Percentiles rank a stretch among this genome's conserved stretches.
These are phyloP conservation scores for Plectrocnemia conspersa DNA, from an alignment of 1,140 invertebrate species.

Conservation along the genomic window DNA sequence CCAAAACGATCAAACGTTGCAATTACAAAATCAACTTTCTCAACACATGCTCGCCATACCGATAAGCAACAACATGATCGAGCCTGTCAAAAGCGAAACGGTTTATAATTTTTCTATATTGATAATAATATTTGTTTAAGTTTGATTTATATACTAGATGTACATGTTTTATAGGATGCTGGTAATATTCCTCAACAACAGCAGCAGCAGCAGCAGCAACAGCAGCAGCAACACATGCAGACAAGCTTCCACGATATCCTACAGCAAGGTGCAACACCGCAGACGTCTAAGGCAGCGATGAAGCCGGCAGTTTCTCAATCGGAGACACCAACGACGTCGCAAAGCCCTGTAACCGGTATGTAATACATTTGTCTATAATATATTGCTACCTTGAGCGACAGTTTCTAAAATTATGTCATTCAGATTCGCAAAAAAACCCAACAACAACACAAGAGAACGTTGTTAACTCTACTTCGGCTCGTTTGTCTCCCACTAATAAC, in stretches of 20 bases:
- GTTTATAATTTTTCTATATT: too few relatives aligned
- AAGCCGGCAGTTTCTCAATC: slow-evolving; percentile 22
- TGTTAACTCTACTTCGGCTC: slow-evolving; percentile 22
- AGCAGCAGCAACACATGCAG: slow-evolving; percentile 51
- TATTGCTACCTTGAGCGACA: too few relatives aligned
- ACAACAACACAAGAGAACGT: slow-evolving; percentile 24
- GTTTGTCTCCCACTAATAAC: slow-evolving; percentile 19
- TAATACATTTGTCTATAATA: not conserved
- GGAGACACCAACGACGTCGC: slow-evolving; percentile 20
- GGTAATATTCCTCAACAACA: too few relatives aligned
- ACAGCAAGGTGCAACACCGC: slow-evolving; percentile 29
- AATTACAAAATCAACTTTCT: slow-evolving; percentile 31
- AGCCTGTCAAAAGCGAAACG: too few relatives aligned
- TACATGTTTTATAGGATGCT: too few relatives aligned
- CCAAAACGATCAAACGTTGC: slow-evolving; percentile 35
- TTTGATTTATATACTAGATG: too few relatives aligned
- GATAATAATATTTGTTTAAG: too few relatives aligned
- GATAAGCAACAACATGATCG: too few relatives aligned
- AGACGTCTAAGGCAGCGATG: not conserved
- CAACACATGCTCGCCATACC: too few relatives aligned
- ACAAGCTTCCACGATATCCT: slow-evolving; percentile 44
- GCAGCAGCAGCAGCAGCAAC: slow-evolving; percentile 43
- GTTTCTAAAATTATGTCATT: slow-evolving; percentile 11
- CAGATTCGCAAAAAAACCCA: slow-evolving; percentile 13
- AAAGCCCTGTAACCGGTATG: slow-evolving; percentile 8